Evolutionary conservation across 2,113 vertebrate genomes (phyloP).

Genomic region (Protobothrops flavoviridis): DNA sequence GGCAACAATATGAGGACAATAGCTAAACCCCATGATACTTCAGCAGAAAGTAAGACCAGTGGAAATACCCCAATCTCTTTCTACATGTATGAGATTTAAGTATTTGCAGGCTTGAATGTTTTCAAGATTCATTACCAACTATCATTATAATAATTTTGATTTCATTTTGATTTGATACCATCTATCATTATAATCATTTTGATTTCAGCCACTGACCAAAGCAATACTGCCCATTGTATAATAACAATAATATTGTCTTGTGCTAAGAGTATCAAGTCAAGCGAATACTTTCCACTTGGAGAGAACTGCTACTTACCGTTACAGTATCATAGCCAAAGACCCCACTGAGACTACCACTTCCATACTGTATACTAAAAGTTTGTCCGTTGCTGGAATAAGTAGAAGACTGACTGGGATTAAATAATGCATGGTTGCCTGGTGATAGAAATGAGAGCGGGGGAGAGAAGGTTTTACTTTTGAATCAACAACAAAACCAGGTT

Average conservation of each 20-base stretch:
- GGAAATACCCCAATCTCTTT: neutral
- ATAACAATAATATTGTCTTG: neutral
- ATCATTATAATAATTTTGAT: neutral
- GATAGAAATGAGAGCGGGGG: neutral
- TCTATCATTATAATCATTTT: neutral
- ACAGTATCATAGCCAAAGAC: conserved; percentile 68
- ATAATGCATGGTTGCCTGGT: conserved; percentile 54
- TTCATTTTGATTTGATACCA: no score
- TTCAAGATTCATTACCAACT: neutral
- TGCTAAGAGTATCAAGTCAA: neutral
- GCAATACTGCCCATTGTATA: neutral
- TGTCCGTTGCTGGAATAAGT: conserved; percentile 41
- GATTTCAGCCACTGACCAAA: neutral
- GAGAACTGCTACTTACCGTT: conserved; percentile 40
- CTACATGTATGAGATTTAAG: neutral
- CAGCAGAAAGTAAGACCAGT: neutral
- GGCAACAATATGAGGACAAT: neutral
- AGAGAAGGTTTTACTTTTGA: neutral
- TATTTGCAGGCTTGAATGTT: neutral
- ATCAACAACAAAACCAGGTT: neutral
- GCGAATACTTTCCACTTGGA: neutral
- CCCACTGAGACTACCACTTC: conserved; percentile 57
- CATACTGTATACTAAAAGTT: conserved; percentile 62
- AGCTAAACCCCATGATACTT: neutral
- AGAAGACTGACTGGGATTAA: conserved; percentile 65